These are phyloP conservation scores for Chinchilla lanigera DNA, from an alignment of 2,113 vertebrate species.

Conservation along the genomic window DNA sequence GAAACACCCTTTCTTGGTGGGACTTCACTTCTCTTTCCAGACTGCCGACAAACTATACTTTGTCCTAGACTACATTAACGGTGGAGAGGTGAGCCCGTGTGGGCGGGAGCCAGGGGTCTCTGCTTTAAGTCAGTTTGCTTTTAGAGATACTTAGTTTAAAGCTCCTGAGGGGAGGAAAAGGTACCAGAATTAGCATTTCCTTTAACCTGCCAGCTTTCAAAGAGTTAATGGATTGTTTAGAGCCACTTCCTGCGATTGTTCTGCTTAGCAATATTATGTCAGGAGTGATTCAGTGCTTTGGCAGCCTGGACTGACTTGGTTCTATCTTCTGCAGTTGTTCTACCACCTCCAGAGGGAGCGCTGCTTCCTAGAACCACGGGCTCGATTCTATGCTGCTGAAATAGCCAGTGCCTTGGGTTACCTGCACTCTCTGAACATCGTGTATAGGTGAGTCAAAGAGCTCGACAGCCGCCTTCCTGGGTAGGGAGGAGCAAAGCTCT, in stretches of 20 bases:
- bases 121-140: slow-evolving; percentile 28
- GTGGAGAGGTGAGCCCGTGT: slow-evolving; percentile 94
- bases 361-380: slow-evolving; percentile 97
- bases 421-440: slow-evolving; percentile 98
- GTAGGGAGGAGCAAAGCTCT: neutral
- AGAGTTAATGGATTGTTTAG: slow-evolving; percentile 72
- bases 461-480: neutral
- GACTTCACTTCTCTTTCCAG: slow-evolving; percentile 98
- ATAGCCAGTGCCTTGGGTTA: slow-evolving; percentile 98
- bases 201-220: slow-evolving; percentile 74
- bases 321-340: slow-evolving; percentile 92
- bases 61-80: slow-evolving; percentile 98
- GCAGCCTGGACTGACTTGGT: slow-evolving; percentile 67
- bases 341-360: slow-evolving; percentile 99
- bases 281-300: slow-evolving; percentile 82
- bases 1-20: slow-evolving; percentile 98
- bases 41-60: slow-evolving; percentile 98
- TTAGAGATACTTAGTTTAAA: slow-evolving; percentile 72
- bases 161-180: slow-evolving; percentile 64
- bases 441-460: slow-evolving; percentile 90
- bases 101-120: slow-evolving; percentile 73
- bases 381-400: slow-evolving; percentile 97
- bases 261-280: slow-evolving; percentile 73
- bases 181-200: slow-evolving; percentile 86
- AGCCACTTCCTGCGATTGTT: slow-evolving; percentile 87